Conservation (phyloP, 2,113 vertebrate genomes). For the Dasyornis broadbenti region DNA sequence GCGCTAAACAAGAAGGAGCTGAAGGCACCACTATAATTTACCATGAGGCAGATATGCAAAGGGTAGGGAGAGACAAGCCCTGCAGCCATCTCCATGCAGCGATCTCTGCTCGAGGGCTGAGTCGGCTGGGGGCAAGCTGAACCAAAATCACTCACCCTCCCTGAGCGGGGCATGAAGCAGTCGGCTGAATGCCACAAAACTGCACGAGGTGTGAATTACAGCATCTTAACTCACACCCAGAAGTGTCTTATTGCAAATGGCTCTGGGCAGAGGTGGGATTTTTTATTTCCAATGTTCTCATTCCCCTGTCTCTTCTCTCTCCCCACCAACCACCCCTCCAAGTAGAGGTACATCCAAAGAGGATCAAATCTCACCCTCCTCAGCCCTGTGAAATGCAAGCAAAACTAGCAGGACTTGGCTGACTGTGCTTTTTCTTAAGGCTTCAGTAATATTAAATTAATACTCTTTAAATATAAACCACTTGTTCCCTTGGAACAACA, state of each 20-base stretch:
- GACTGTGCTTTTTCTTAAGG: neutral
- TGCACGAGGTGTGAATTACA: slow-evolving; percentile 43
- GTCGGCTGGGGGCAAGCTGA: neutral
- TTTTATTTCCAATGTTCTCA: neutral
- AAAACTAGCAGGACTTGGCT: neutral
- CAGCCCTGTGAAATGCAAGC: neutral
- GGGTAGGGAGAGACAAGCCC: neutral
- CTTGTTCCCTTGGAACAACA: neutral
- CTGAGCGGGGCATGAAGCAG: neutral
- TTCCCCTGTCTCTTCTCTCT: neutral
- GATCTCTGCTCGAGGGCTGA: neutral
- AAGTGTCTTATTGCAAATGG: neutral
- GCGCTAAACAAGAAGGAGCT: neutral
- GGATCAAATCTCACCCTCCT: slow-evolving; percentile 10
- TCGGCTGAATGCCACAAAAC: neutral
- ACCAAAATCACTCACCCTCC: neutral
- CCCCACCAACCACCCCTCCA: neutral
- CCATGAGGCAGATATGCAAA: neutral
- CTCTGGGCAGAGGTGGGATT: neutral
- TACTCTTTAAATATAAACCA: slow-evolving; percentile 1
- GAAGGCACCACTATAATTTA: neutral
- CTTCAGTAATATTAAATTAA: neutral
- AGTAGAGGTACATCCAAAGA: neutral
- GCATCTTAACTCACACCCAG: slow-evolving; percentile 4
- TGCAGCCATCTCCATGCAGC: neutral